Percentiles rank a stretch among this genome's conserved stretches.
phyloP scores from a whole-genome alignment of 2,113 vertebrate species.

The Herpetotheres cachinnans region DNA sequence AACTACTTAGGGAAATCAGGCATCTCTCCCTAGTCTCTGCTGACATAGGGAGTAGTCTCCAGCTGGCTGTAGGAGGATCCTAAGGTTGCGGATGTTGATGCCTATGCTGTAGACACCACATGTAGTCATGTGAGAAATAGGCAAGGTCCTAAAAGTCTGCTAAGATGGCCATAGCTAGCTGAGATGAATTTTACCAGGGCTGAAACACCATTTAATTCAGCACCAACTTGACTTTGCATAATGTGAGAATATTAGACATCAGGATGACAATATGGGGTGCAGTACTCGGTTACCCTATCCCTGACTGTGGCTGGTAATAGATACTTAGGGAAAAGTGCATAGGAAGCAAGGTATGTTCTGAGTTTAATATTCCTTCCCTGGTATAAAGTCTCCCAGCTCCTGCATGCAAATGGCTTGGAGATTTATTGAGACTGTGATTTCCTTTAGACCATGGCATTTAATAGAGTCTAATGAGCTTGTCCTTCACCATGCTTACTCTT shows the following conservation, averaged over 20 bases:
- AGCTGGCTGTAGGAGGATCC: not conserved
- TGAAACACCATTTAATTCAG: not conserved
- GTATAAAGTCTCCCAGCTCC: not conserved
- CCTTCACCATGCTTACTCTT: not conserved
- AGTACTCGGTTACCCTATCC: not conserved
- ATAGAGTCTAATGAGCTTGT: not conserved
- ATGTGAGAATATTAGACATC: not conserved
- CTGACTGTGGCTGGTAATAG: not conserved
- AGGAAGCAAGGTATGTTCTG: not conserved
- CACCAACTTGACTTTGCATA: not conserved
- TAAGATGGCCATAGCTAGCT: not conserved
- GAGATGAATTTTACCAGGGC: not conserved
- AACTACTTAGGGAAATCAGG: not conserved
- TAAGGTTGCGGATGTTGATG: not conserved
- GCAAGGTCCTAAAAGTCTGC: not conserved
- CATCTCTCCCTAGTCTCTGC: not conserved
- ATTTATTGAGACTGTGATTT: not conserved
- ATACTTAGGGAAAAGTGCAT: not conserved
- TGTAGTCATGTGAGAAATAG: not conserved
- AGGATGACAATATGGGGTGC: not conserved
- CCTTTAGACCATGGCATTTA: not conserved
- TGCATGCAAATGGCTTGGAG: not conserved
- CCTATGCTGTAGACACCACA: not conserved
- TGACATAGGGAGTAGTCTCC: accelerated
- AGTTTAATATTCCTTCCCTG: not conserved